Evolutionary conservation across 2,113 vertebrate species (phyloP).

Genomic region (Clinocottus analis): DNA sequence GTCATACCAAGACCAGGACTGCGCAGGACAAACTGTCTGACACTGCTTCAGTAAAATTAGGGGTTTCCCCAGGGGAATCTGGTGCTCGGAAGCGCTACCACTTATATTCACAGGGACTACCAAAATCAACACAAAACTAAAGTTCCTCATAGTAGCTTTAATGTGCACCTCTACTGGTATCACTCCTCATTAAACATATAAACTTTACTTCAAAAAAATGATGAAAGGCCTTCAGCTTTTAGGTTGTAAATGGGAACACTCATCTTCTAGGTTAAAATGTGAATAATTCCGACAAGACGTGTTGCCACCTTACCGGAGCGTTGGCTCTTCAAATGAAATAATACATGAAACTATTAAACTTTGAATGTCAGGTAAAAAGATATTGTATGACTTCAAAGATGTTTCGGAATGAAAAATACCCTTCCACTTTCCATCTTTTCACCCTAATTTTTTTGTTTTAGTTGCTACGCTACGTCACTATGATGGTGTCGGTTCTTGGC

Average conservation of each 20-base stretch:
- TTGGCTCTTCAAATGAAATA: background rate
- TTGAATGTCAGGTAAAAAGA: background rate
- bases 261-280: background rate
- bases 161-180: background rate
- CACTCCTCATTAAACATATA: background rate
- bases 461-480: background rate
- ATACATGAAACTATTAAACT: constrained; percentile 1
- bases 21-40: background rate
- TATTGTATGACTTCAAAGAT: constrained; percentile 9
- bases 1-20: background rate
- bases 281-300: background rate
- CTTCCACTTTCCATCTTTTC: background rate
- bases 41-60: background rate
- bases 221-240: background rate
- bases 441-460: background rate
- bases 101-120: too few species aligned
- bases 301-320: background rate
- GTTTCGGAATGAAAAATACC: background rate
- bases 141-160: background rate
- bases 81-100: background rate
- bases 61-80: background rate
- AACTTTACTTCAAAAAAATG: background rate
- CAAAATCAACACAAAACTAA: background rate
- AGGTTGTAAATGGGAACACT: background rate
- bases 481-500: background rate